phyloP scores from a whole-genome alignment of 1,140 invertebrate genomes.

The Thalassaphorura encarpata region DNA sequence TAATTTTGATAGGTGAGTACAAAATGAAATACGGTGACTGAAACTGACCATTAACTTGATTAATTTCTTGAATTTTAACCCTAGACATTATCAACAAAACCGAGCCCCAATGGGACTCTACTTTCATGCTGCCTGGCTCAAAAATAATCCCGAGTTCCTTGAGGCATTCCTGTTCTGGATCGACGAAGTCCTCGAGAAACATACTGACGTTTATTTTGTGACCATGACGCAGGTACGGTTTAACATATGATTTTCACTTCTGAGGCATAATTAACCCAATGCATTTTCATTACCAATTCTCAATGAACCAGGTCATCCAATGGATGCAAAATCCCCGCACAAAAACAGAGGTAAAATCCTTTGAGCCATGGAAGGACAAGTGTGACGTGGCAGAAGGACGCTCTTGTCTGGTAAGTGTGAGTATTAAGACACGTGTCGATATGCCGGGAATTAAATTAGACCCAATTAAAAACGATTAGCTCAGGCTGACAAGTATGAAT shows the following conservation, averaged over 20 bases:
- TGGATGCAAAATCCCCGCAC: slow-evolving; percentile 91
- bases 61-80: background rate
- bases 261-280: background rate
- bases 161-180: slow-evolving; percentile 91
- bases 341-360: slow-evolving; percentile 71
- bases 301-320: slow-evolving; percentile 61
- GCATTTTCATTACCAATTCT: background rate
- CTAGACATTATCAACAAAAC: slow-evolving; percentile 78
- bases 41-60: background rate
- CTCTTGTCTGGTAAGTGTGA: slow-evolving; percentile 23
- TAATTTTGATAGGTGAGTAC: slow-evolving; percentile 67
- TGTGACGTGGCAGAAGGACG: slow-evolving; percentile 57
- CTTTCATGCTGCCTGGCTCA: slow-evolving; percentile 93
- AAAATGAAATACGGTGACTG: background rate
- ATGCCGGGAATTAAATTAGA: background rate
- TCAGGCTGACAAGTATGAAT: background rate
- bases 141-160: slow-evolving; percentile 85
- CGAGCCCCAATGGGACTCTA: slow-evolving; percentile 84
- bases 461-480: background rate
- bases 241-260: background rate
- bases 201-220: slow-evolving; percentile 91
- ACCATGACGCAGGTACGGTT: too few relatives aligned
- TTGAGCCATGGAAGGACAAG: slow-evolving; percentile 90
- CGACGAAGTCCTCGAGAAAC: slow-evolving; percentile 73
- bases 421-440: too few relatives aligned